Percentiles rank a stretch among this genome's conserved stretches.
Conservation (phyloP, 2,113 vertebrate genomes). For the Notechis scutatus region DNA sequence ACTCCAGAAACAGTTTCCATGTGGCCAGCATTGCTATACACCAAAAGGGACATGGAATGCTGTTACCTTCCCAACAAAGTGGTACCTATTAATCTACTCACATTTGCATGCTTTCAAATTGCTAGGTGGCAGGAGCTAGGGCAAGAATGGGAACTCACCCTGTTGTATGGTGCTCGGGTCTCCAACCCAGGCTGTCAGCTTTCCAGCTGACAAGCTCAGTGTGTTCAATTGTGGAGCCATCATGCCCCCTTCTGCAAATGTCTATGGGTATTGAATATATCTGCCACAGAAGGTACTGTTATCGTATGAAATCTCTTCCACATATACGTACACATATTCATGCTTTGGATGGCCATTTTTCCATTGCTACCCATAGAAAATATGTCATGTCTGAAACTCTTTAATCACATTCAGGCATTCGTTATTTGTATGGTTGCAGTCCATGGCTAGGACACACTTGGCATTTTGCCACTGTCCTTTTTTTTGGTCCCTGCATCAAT, state of each 20-base stretch:
- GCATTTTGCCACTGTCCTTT: not conserved
- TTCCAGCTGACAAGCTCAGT: not conserved
- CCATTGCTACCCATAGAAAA: not conserved
- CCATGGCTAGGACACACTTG: not conserved
- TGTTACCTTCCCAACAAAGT: not conserved
- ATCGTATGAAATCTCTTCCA: not conserved
- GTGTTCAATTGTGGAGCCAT: not conserved
- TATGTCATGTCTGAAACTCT: not conserved
- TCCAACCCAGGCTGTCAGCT: not conserved
- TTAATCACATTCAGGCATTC: not conserved
- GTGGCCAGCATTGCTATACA: not conserved
- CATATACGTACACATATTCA: not conserved
- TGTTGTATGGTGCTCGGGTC: not conserved
- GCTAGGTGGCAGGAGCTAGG: not conserved
- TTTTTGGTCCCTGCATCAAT: not conserved
- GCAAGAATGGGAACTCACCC: not conserved
- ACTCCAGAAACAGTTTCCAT: not conserved
- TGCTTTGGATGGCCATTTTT: not conserved
- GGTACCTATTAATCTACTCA: not conserved
- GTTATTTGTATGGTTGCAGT: not conserved
- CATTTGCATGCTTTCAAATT: not conserved
- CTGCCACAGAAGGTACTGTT: not conserved
- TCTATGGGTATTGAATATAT: not conserved
- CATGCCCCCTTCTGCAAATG: not conserved
- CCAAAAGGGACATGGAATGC: not conserved